Base-by-base conservation (phyloP, 2,888 invertebrate species). In the Drosophila vallismaia region DNA sequence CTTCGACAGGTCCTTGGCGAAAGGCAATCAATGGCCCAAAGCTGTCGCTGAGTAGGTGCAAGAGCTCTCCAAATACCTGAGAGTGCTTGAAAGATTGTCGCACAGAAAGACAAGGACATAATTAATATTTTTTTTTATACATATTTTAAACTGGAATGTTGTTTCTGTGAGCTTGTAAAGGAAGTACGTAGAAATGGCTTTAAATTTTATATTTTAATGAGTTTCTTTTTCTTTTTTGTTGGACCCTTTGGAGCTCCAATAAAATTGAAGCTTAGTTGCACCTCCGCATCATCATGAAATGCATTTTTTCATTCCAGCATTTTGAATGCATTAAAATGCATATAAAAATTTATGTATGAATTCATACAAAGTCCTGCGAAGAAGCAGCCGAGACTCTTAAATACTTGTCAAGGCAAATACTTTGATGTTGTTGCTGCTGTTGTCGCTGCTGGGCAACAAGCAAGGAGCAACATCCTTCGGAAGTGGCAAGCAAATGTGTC, bases 391-490 rank as follows among this genome's bases (percentile, higher is more conserved):
- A 67, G 46, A 57, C 77, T 80, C 78, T 80, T 86, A 77, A 83
- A 86, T 83, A 83, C 85, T 77, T 73, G 73, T 71, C 76, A 77
- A 60, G 60, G 86, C 69, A 84, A 86, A 84, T 75, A 77, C 69
- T 71, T 73, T 66, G 40, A 45, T 53, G 64, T 56, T 76, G 72
- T 51, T 63, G 50, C 53, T 54, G 42, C 38, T 56, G 28, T 29
- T 62, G 53, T 10, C 49, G 58, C 56, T 56, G 60, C 60, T 48
- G 63, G 60, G 60, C 60, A 62, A 62, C 62, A 48, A 48, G 63
- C 52, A 75, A 62, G 83, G 60, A 77, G 69, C 68, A 74, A 74
- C 74, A 67, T 56, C 55, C 57, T 71, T 79, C 77, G 69, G 67
- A 85, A 85, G 85, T 76, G 74, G 70, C 53, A 72, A 57, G 86